These are phyloP conservation scores for Tychaedon coryphoeus DNA, from an alignment of 2,113 vertebrate species.

Conservation along the genomic window DNA sequence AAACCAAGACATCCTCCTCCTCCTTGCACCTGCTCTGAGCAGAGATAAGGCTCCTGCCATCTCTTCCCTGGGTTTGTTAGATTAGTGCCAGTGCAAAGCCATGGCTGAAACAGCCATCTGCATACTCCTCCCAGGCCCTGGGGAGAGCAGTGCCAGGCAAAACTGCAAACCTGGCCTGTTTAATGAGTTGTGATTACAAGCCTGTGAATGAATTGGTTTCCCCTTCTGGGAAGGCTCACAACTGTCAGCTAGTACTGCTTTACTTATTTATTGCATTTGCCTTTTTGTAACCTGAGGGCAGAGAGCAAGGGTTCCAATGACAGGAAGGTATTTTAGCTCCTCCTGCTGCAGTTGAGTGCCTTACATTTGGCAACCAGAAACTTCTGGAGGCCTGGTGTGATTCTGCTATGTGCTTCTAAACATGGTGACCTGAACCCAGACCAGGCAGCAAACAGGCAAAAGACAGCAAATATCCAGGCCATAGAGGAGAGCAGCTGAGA, in stretches of 20 bases:
- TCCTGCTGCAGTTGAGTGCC: not conserved
- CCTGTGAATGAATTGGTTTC: not conserved
- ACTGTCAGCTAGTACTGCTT: not conserved
- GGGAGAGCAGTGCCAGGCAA: not conserved
- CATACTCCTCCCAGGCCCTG: not conserved
- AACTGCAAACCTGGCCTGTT: not conserved
- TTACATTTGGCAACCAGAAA: not conserved
- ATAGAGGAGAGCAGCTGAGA: not conserved
- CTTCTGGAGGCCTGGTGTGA: not conserved
- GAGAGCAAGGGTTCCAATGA: not conserved
- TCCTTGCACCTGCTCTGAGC: not conserved
- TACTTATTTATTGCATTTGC: slow-evolving; percentile 14
- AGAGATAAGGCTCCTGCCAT: not conserved
- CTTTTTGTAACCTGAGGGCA: not conserved
- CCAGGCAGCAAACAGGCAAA: not conserved
- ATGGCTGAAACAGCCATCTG: not conserved
- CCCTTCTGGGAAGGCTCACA: not conserved
- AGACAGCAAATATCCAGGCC: not conserved
- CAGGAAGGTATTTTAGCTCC: not conserved
- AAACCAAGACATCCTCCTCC: not conserved
- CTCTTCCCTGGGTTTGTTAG: not conserved
- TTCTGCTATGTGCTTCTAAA: not conserved
- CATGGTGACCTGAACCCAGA: not conserved
- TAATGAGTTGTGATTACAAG: slow-evolving; percentile 16
- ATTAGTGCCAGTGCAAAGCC: not conserved